phyloP scores from a whole-genome alignment of 2,113 vertebrate species.

The Cygnus atratus region DNA sequence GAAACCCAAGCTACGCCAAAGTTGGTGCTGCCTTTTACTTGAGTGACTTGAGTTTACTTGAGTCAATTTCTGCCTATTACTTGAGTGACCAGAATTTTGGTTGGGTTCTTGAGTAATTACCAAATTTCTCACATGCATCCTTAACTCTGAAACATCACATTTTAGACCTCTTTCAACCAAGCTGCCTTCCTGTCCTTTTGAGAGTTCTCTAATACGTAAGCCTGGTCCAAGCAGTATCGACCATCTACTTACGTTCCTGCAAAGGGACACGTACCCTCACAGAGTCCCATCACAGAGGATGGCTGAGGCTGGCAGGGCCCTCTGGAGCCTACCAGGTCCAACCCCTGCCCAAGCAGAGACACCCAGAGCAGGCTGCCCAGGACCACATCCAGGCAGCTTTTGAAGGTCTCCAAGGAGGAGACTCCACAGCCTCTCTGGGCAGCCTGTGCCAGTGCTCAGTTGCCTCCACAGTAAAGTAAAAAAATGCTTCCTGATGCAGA shows the following conservation, averaged over 20 bases:
- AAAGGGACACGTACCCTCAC: neutral
- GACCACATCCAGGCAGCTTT: neutral
- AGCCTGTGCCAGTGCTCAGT: neutral
- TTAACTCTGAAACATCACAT: accelerated
- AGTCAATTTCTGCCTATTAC: neutral
- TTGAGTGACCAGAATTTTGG: neutral
- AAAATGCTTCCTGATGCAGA: neutral
- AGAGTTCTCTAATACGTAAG: neutral
- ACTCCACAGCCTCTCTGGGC: neutral
- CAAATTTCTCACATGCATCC: neutral
- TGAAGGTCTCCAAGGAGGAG: neutral
- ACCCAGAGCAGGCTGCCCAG: neutral
- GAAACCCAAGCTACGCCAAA: neutral
- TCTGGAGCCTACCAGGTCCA: neutral
- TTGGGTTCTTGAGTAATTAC: neutral
- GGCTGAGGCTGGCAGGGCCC: neutral
- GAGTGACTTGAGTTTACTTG: too few relatives aligned
- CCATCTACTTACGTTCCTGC: neutral
- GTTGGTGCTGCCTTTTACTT: neutral
- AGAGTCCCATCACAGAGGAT: neutral
- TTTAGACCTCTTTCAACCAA: neutral
- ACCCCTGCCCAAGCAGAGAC: neutral
- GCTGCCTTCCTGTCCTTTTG: neutral
- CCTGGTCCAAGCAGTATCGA: neutral
- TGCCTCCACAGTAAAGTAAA: neutral